Evolutionary conservation across 2,888 invertebrate species (phyloP).

Genomic region (Protodeltote pygarga): DNA sequence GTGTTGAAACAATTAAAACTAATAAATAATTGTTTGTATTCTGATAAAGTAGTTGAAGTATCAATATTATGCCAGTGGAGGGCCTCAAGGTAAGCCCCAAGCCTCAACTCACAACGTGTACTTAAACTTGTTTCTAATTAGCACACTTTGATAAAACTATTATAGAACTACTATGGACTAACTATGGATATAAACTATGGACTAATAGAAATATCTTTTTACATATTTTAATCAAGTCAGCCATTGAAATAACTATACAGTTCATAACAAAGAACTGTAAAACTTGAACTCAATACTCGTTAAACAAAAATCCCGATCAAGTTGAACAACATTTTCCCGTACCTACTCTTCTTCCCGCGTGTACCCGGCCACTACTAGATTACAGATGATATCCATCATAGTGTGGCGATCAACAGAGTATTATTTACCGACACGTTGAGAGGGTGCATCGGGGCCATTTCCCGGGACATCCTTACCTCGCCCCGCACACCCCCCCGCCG

Average conservation of each 20-base stretch:
- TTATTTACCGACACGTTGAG: conserved; percentile 32
- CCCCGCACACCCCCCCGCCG: neutral
- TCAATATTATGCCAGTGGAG: conserved; percentile 9
- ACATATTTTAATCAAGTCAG: too few relatives aligned
- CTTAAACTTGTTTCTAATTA: conserved; percentile 22
- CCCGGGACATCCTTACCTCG: conserved; percentile 27
- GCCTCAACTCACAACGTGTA: conserved; percentile 15
- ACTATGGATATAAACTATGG: too few relatives aligned
- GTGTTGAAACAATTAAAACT: too few relatives aligned
- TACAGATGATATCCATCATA: conserved; percentile 6
- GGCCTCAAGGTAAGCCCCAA: neutral
- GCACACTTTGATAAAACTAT: conserved; percentile 5
- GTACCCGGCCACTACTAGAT: neutral
- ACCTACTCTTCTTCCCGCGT: neutral
- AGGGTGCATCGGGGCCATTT: conserved; percentile 42
- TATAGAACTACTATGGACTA: too few relatives aligned
- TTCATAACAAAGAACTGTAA: too few relatives aligned
- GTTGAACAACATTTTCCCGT: too few relatives aligned
- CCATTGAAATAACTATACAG: too few relatives aligned
- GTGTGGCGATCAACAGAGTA: conserved; percentile 16
- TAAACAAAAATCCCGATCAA: too few relatives aligned
- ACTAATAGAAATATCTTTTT: too few relatives aligned
- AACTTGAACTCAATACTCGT: too few relatives aligned
- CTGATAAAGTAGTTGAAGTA: conserved; percentile 2
- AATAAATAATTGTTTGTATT: conserved; percentile 13